Evolutionary conservation across 2,797 vertebrate species (phyloP).

Genomic region (Hypotaenidia okinawae): DNA sequence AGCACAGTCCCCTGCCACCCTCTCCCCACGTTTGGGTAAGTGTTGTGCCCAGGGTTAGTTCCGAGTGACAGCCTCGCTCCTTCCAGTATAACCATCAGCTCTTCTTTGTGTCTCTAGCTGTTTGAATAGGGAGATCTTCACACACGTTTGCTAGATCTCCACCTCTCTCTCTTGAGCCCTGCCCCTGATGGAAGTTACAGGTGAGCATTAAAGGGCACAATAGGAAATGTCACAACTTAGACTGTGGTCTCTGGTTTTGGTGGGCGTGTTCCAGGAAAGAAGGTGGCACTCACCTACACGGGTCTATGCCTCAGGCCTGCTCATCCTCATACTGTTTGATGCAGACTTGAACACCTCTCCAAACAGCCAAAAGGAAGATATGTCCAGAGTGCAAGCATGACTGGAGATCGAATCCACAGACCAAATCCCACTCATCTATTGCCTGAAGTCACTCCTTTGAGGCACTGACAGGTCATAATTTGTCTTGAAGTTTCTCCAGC

Average conservation of each 20-base stretch:
- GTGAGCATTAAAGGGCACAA: not conserved
- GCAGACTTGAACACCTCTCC: not conserved
- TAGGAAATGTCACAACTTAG: not conserved
- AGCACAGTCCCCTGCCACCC: not conserved
- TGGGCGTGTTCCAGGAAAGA: not conserved
- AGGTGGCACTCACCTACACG: not conserved
- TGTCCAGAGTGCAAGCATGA: not conserved
- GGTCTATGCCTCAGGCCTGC: not conserved
- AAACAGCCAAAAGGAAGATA: not conserved
- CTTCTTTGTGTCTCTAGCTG: not conserved
- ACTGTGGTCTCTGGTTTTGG: not conserved
- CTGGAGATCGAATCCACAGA: not conserved
- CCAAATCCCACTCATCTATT: not conserved
- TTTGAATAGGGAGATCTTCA: not conserved
- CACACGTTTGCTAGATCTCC: not conserved
- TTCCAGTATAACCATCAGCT: not conserved
- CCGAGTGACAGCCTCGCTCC: not conserved
- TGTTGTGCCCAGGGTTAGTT: not conserved
- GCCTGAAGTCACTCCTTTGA: not conserved
- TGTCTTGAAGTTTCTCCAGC: not conserved
- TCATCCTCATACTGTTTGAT: fast-evolving
- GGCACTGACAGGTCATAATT: not conserved
- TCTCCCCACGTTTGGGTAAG: fast-evolving
- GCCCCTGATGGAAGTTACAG: not conserved
- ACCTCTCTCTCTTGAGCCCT: not conserved